These are phyloP conservation scores for Hassar affinis DNA, from an alignment of 2,113 vertebrate species.

Conservation along the genomic window DNA sequence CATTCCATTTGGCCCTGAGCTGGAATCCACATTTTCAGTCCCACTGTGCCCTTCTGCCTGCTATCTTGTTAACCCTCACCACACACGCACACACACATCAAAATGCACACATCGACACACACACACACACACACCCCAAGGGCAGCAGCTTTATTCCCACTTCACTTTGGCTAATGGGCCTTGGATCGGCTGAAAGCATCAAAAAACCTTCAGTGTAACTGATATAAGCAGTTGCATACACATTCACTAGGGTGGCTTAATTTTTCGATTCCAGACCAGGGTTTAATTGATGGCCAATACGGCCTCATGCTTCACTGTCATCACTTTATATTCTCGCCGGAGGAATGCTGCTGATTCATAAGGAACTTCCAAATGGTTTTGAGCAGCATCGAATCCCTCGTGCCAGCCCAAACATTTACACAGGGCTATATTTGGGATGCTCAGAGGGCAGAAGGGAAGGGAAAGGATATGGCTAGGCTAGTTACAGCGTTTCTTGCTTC, in stretches of 20 bases:
- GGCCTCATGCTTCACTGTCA: constrained; percentile 42
- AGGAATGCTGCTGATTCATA: constrained; percentile 53
- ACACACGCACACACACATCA: neutral
- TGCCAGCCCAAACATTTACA: constrained; percentile 71
- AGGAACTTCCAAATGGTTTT: constrained; percentile 69
- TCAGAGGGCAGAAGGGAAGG: constrained; percentile 34
- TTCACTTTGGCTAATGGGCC: constrained; percentile 34
- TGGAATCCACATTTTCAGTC: constrained; percentile 39
- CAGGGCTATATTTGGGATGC: constrained; percentile 58
- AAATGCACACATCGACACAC: no score
- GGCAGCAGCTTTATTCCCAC: constrained; percentile 35
- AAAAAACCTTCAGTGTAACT: constrained; percentile 39
- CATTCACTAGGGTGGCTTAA: constrained; percentile 58
- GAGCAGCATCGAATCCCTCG: constrained; percentile 39
- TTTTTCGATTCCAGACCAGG: constrained; percentile 62
- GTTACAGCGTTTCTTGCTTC: constrained; percentile 43
- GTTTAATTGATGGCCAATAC: constrained; percentile 58
- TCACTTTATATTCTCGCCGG: constrained; percentile 41
- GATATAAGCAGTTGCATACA: constrained; percentile 44
- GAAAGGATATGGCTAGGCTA: constrained; percentile 42
- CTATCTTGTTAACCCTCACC: constrained; percentile 30
- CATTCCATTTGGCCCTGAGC: constrained; percentile 43
- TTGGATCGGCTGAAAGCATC: constrained; percentile 47
- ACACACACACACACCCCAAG: neutral
- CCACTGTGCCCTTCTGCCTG: constrained; percentile 38